phyloP scores from a whole-genome alignment of 2,888 invertebrate genomes.

The Eurytoma adleriae region DNA sequence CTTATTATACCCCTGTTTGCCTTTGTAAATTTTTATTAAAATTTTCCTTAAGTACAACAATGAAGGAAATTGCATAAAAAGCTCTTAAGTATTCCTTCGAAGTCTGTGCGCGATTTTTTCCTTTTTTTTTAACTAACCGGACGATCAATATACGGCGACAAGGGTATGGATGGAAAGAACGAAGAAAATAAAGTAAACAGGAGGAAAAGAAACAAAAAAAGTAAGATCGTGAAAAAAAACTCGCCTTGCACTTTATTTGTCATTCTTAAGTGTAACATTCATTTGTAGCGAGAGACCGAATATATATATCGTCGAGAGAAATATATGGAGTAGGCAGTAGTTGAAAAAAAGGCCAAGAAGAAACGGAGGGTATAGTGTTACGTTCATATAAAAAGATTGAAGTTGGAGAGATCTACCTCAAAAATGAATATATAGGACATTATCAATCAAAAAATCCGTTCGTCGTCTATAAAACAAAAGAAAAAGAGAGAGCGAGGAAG shows the following conservation, averaged over 20 bases:
- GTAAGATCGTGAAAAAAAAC: slow-evolving; percentile 30
- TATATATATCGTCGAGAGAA: slow-evolving; percentile 8
- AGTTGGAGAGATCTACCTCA: slow-evolving; percentile 10
- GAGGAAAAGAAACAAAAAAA: background rate
- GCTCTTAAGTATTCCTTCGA: background rate
- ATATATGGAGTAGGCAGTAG: slow-evolving; percentile 2
- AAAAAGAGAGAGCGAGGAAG: slow-evolving; percentile 29
- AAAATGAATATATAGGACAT: background rate
- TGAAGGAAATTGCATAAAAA: no score
- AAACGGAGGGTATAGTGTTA: background rate
- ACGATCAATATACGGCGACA: no score
- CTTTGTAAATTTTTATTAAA: no score
- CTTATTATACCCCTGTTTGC: no score
- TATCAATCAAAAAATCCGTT: background rate
- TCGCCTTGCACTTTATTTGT: slow-evolving; percentile 39
- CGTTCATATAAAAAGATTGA: slow-evolving; percentile 12
- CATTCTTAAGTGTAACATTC: slow-evolving; percentile 15
- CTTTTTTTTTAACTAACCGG: background rate
- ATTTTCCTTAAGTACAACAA: no score
- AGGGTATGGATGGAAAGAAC: background rate
- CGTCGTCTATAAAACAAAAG: slow-evolving; percentile 18
- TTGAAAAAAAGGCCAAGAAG: slow-evolving; percentile 1
- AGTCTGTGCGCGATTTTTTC: background rate
- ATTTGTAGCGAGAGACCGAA: slow-evolving; percentile 19
- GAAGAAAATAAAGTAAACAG: background rate